Evolutionary conservation across 2,797 vertebrate species (phyloP).

Genomic region (Enoplosus armatus): DNA sequence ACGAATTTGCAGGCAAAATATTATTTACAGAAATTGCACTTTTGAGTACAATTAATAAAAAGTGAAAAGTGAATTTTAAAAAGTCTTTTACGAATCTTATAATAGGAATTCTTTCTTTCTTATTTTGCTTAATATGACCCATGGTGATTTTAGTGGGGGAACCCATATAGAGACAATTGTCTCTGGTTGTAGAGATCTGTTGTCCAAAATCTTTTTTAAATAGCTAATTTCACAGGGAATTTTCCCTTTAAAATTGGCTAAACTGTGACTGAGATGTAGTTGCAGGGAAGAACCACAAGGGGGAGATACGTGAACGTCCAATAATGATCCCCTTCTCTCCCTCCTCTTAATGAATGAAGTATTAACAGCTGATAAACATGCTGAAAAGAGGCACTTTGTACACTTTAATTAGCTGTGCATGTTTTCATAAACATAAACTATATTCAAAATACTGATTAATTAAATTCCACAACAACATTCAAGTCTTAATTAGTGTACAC

Average conservation of each 20-base stretch:
- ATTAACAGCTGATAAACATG: slow-evolving; percentile 27
- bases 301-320: slow-evolving; percentile 56
- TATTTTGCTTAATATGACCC: too few species aligned
- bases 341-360: slow-evolving; percentile 20
- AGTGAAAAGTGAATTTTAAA: too few species aligned
- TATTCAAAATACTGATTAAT: slow-evolving; percentile 33
- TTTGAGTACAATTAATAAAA: too few species aligned
- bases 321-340: not conserved
- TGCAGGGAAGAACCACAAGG: slow-evolving; percentile 24
- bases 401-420: slow-evolving; percentile 33
- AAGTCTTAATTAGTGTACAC: slow-evolving; percentile 12
- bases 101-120: too few species aligned
- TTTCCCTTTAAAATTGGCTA: not conserved
- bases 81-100: too few species aligned
- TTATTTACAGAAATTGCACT: too few species aligned
- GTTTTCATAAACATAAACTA: slow-evolving; percentile 33
- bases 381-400: slow-evolving; percentile 28
- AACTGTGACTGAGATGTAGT: slow-evolving; percentile 2
- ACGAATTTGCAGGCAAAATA: too few species aligned
- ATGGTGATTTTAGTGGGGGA: too few species aligned
- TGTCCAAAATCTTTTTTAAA: not conserved
- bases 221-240: not conserved
- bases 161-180: too few species aligned
- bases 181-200: not conserved
- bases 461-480: slow-evolving; percentile 32